phyloP scores from a whole-genome alignment of 2,113 vertebrate species.

The Muntiacus muntjak region DNA sequence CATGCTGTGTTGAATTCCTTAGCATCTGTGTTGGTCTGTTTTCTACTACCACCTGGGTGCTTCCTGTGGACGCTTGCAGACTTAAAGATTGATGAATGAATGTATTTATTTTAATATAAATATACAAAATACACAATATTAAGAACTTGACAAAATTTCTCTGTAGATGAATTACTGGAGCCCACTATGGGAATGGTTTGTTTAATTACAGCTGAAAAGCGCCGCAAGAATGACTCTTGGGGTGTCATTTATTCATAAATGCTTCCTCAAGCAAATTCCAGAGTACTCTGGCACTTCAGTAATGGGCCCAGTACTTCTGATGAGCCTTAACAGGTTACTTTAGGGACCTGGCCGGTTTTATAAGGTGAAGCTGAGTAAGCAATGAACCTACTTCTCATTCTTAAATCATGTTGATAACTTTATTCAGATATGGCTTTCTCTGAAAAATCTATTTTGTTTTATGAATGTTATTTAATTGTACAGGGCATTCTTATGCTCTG shows the following conservation, averaged over 20 bases:
- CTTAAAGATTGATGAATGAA: neutral
- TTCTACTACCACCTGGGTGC: neutral
- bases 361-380: neutral
- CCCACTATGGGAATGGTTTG: neutral
- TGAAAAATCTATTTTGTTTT: neutral
- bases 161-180: neutral
- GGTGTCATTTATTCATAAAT: neutral
- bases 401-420: neutral
- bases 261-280: neutral
- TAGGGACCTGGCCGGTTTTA: neutral
- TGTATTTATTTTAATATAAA: neutral
- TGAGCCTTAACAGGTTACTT: neutral
- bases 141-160: neutral
- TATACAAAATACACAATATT: neutral
- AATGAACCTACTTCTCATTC: neutral
- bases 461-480: no score
- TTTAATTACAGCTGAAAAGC: neutral
- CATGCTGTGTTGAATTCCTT: neutral
- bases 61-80: neutral
- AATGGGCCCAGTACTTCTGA: neutral
- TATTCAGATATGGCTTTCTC: neutral
- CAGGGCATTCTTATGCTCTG: neutral
- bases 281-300: neutral
- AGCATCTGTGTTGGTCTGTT: rapidly evolving
- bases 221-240: neutral